A percentile compares a stretch with the other conserved stretches of the same genome.
Evolutionary conservation across 2,113 vertebrate species (phyloP).

Genomic region (Aptenodytes patagonicus): DNA sequence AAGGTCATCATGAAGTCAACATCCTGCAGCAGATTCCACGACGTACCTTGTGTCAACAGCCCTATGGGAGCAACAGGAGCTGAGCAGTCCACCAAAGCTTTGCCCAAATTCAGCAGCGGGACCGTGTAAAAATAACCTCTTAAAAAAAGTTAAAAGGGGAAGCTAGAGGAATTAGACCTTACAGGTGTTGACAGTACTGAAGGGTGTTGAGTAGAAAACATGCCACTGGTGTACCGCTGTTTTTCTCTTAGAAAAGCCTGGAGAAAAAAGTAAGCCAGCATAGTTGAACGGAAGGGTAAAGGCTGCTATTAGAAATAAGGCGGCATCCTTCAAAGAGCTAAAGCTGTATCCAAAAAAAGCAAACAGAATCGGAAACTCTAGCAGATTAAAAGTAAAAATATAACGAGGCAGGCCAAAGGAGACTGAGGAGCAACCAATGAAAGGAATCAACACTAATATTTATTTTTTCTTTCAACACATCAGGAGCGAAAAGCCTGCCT

Average conservation of each 20-base stretch:
- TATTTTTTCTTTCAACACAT: not conserved
- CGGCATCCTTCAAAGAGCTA: not conserved
- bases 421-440: not conserved
- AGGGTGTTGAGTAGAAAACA: not conserved
- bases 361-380: not conserved
- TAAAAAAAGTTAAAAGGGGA: not conserved
- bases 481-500: not conserved
- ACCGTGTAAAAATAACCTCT: not conserved
- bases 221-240: not conserved
- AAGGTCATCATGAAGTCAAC: not conserved
- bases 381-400: not conserved
- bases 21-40: not conserved
- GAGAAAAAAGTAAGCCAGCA: not conserved
- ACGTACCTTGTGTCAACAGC: not conserved
- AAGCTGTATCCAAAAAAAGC: not conserved
- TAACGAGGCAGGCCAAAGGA: not conserved
- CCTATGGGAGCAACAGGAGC: not conserved
- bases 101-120: not conserved
- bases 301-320: not conserved
- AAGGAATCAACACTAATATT: not conserved
- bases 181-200: not conserved
- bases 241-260: not conserved
- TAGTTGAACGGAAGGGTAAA: not conserved
- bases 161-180: slow-evolving; percentile 16
- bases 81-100: not conserved